These are phyloP conservation scores for Cuculus canorus DNA, from an alignment of 2,797 vertebrate genomes.

Conservation along the genomic window DNA sequence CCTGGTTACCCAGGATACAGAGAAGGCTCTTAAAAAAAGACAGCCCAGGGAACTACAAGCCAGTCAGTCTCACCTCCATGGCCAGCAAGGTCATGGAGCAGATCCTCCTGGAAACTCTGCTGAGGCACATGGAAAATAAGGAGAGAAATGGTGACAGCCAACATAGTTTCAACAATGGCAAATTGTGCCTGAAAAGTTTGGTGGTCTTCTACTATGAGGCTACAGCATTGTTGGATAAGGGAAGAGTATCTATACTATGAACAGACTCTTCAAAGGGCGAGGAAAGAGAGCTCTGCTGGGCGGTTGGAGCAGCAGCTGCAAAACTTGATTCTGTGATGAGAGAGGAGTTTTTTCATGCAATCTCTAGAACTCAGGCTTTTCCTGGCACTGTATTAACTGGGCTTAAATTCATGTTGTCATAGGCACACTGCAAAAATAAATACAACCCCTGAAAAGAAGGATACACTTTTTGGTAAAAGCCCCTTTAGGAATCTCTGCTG, in stretches of 20 bases:
- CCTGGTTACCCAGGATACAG: too few relatives aligned
- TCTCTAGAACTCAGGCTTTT: not conserved
- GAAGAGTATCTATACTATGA: not conserved
- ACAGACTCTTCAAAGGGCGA: not conserved
- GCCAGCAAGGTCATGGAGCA: too few relatives aligned
- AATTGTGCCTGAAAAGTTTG: too few relatives aligned
- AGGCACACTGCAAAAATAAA: not conserved
- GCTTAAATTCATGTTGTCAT: not conserved
- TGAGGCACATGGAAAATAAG: too few relatives aligned
- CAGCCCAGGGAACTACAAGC: too few relatives aligned
- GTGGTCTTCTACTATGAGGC: too few relatives aligned
- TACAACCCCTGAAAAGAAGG: not conserved
- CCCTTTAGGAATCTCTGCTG: not conserved
- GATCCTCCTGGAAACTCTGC: too few relatives aligned
- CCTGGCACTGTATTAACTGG: not conserved
- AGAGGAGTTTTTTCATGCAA: not conserved
- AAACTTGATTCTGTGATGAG: rapidly evolving
- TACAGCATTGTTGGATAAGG: too few relatives aligned
- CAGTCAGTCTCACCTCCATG: too few relatives aligned
- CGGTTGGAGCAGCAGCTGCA: not conserved
- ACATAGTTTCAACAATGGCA: too few relatives aligned
- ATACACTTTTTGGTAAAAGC: not conserved
- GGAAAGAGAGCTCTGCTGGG: not conserved
- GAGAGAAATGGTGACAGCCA: too few relatives aligned
- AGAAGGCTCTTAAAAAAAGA: too few relatives aligned